Conservation (phyloP, 2,113 vertebrate genomes). For the Ceyx margarethae region DNA sequence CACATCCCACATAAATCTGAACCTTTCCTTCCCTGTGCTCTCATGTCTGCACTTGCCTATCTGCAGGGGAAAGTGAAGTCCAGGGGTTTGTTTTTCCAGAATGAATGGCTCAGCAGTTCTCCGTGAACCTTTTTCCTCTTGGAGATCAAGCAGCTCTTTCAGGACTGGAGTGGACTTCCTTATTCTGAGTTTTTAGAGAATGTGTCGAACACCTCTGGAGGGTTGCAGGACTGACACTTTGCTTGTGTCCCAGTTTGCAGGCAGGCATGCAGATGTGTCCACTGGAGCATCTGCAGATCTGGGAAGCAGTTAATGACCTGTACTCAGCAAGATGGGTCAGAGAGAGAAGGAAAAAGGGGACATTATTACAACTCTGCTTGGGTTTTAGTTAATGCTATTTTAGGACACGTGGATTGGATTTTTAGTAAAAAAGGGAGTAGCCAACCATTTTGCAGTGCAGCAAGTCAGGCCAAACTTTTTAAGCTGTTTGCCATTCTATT, state of each 20-base stretch:
- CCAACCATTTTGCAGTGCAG: neutral
- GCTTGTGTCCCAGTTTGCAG: accelerated
- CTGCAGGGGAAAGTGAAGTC: neutral
- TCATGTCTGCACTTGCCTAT: neutral
- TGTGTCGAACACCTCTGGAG: neutral
- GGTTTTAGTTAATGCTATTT: neutral
- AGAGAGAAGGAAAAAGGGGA: neutral
- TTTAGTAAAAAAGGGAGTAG: neutral
- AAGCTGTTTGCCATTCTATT: constrained; percentile 10
- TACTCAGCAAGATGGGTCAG: neutral
- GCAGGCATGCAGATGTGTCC: neutral
- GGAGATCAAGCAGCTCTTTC: neutral
- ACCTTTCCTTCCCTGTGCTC: neutral
- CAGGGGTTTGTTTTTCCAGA: neutral
- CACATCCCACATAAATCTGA: neutral
- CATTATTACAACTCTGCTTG: neutral
- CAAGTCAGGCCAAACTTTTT: neutral
- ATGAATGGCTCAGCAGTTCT: neutral
- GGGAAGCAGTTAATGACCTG: neutral
- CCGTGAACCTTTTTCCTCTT: neutral
- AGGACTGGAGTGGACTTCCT: neutral
- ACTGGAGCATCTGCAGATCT: neutral
- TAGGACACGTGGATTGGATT: neutral
- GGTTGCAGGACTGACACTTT: neutral
- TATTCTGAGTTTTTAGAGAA: neutral